phyloP scores from a whole-genome alignment of 2,113 vertebrate species.

The Scortum barcoo region DNA sequence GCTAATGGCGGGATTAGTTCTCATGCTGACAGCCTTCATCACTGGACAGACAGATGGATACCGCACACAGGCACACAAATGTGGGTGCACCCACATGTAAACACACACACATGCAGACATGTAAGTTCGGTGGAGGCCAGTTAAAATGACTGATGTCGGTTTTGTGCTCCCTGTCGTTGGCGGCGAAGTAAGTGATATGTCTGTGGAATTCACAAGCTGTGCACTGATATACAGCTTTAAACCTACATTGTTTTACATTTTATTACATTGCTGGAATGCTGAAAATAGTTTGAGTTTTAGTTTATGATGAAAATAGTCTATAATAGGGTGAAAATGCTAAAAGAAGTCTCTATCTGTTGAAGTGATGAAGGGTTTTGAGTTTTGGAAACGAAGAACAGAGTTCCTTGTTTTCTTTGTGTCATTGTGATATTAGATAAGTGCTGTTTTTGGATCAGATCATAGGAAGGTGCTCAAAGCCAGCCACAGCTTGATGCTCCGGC shows the following conservation, averaged over 20 bases:
- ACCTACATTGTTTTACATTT: background rate
- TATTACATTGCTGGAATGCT: slow-evolving; percentile 17
- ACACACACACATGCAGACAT: slow-evolving; percentile 48
- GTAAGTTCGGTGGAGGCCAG: slow-evolving; percentile 18
- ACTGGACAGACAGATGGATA: slow-evolving; percentile 69
- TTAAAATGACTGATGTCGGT: slow-evolving; percentile 45
- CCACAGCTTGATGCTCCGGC: background rate
- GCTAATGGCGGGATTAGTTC: slow-evolving; percentile 82
- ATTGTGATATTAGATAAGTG: background rate
- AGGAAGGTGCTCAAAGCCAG: background rate
- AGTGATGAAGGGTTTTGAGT: background rate
- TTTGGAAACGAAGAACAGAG: background rate
- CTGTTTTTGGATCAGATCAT: slow-evolving; percentile 10
- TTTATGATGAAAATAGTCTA: background rate
- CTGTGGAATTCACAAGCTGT: slow-evolving; percentile 39
- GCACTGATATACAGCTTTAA: slow-evolving; percentile 6
- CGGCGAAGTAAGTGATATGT: slow-evolving; percentile 21
- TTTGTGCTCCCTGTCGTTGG: slow-evolving; percentile 21
- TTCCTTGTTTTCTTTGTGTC: slow-evolving; percentile 15
- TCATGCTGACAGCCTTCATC: slow-evolving; percentile 79
- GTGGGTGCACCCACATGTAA: slow-evolving; percentile 49
- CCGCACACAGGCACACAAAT: slow-evolving; percentile 60
- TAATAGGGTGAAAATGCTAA: background rate
- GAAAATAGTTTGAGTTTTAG: slow-evolving; percentile 1
- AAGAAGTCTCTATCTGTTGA: background rate